Evolutionary conservation across 1,140 invertebrate genomes (phyloP).

Genomic region (Brachionus manjavacas): DNA sequence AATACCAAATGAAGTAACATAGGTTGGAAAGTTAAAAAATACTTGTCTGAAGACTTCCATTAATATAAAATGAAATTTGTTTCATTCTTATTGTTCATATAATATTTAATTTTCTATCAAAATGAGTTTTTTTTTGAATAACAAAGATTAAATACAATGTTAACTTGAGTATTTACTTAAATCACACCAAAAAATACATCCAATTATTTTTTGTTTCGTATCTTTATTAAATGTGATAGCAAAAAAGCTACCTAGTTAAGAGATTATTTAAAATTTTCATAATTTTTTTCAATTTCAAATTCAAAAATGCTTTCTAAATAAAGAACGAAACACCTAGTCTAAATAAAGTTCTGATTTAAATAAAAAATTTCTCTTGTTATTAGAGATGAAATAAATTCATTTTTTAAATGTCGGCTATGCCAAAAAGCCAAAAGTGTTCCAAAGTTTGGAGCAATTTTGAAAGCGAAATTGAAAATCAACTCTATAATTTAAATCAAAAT

Average conservation of each 20-base stretch:
- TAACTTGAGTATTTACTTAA: neutral
- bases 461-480: neutral
- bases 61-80: conserved; percentile 23
- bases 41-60: conserved; percentile 1
- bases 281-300: neutral
- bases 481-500: neutral
- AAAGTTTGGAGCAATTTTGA: neutral
- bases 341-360: neutral
- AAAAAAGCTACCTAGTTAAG: neutral
- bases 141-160: neutral
- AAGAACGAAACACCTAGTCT: neutral
- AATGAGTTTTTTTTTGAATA: neutral
- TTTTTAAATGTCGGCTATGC: neutral
- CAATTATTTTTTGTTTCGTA: neutral
- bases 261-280: neutral
- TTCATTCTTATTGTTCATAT: neutral
- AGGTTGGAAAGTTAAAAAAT: neutral
- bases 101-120: neutral
- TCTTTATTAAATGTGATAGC: neutral
- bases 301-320: neutral
- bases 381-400: neutral
- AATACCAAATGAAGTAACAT: neutral
- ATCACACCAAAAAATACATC: neutral
- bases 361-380: neutral
- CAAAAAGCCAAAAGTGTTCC: neutral